Percentiles rank a stretch among this genome's conserved stretches.
These are phyloP conservation scores for Esperia sulphurella DNA, from an alignment of 2,888 invertebrate genomes.

Conservation along the genomic window DNA sequence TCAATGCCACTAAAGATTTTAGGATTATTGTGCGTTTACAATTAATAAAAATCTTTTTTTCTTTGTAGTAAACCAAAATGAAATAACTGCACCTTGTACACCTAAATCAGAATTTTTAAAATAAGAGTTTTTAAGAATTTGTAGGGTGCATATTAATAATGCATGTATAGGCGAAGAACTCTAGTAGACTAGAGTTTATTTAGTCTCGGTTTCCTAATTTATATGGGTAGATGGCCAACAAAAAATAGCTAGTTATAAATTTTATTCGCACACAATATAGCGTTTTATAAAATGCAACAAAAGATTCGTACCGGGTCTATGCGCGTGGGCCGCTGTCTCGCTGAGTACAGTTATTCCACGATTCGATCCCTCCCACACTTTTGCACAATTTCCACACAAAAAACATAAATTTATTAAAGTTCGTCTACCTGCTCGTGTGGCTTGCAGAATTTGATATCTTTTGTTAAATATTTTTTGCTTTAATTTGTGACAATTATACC, in stretches of 20 bases:
- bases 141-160: too few relatives aligned
- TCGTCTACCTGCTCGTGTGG: slow-evolving; percentile 77
- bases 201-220: not conserved
- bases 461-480: slow-evolving; percentile 73
- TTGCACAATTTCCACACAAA: slow-evolving; percentile 71
- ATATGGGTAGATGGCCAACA: not conserved
- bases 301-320: slow-evolving; percentile 44
- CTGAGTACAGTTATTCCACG: slow-evolving; percentile 63
- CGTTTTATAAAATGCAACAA: slow-evolving; percentile 28
- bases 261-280: slow-evolving; percentile 4
- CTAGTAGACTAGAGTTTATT: too few relatives aligned
- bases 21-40: too few relatives aligned
- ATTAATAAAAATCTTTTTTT: too few relatives aligned
- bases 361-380: slow-evolving; percentile 70
- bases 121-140: too few relatives aligned
- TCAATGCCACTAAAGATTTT: too few relatives aligned
- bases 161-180: too few relatives aligned
- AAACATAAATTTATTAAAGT: slow-evolving; percentile 51
- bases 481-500: slow-evolving; percentile 80
- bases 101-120: too few relatives aligned
- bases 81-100: too few relatives aligned
- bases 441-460: slow-evolving; percentile 79
- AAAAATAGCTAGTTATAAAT: not conserved
- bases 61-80: too few relatives aligned
- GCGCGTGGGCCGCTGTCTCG: slow-evolving; percentile 36